These are phyloP conservation scores for Neelides sp. DNA, from an alignment of 1,140 invertebrate genomes.

Conservation along the genomic window DNA sequence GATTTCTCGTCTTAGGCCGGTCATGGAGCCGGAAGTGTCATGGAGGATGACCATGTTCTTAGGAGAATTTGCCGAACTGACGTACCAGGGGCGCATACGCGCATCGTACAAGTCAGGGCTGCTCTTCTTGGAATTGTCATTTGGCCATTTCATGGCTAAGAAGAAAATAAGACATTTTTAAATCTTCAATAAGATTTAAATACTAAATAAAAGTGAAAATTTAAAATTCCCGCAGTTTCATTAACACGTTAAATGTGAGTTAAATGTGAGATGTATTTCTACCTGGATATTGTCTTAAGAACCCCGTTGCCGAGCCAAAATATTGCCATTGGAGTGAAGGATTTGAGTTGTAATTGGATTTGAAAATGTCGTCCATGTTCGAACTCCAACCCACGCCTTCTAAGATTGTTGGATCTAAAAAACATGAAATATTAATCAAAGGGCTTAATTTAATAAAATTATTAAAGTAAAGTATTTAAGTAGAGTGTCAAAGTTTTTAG, in stretches of 20 bases:
- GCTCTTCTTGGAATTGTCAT: constrained; percentile 33
- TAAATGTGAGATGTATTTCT: constrained; percentile 29
- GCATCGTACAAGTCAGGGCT: constrained; percentile 70
- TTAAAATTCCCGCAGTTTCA: not conserved
- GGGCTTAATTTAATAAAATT: not conserved
- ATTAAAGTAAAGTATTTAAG: too few species aligned
- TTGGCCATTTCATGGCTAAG: constrained; percentile 49
- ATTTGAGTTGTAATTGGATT: constrained; percentile 71
- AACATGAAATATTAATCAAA: not conserved
- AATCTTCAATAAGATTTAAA: too few species aligned
- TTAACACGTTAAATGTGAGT: not conserved
- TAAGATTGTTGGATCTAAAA: constrained; percentile 36
- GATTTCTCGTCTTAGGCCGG: constrained; percentile 79
- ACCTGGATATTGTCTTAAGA: constrained; percentile 84
- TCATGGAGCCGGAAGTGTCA: constrained; percentile 96
- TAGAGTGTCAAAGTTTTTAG: too few species aligned
- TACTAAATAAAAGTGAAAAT: too few species aligned
- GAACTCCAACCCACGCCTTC: constrained; percentile 78
- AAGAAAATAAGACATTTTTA: constrained; percentile 15
- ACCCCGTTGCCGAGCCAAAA: constrained; percentile 84
- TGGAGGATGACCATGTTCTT: constrained; percentile 94
- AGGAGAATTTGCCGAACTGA: constrained; percentile 90
- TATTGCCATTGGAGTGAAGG: constrained; percentile 88
- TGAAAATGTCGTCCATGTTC: constrained; percentile 66
- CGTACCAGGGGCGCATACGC: constrained; percentile 80